phyloP scores from a whole-genome alignment of 2,113 vertebrate species.

The Pterocles orientalis region DNA sequence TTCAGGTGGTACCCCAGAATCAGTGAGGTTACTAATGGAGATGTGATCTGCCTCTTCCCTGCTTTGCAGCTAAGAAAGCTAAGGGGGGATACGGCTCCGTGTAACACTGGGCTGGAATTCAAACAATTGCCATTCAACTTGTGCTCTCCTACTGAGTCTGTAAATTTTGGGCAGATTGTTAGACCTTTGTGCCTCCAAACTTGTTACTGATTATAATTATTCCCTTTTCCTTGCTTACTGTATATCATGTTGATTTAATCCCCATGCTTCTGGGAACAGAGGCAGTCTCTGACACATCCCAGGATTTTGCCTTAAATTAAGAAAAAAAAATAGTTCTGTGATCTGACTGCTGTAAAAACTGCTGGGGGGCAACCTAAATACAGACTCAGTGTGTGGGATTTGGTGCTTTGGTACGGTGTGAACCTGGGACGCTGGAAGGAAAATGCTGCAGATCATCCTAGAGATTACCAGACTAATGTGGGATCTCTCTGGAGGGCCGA shows the following conservation, averaged over 20 bases:
- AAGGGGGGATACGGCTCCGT: not conserved
- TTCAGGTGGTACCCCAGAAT: not conserved
- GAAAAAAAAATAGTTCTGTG: not conserved
- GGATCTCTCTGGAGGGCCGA: not conserved
- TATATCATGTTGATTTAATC: not conserved
- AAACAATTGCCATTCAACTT: not conserved
- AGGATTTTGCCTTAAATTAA: not conserved
- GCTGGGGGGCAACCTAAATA: not conserved
- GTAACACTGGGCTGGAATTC: not conserved
- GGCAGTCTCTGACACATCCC: not conserved
- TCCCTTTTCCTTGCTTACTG: not conserved
- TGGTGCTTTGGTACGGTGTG: not conserved
- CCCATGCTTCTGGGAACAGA: not conserved
- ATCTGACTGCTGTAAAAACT: not conserved
- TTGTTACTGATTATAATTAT: not conserved
- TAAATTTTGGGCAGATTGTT: not conserved
- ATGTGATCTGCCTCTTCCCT: not conserved
- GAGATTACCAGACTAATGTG: rapidly evolving
- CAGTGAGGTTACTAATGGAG: not conserved
- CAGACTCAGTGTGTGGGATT: not conserved
- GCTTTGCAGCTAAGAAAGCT: not conserved
- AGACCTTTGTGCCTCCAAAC: not conserved
- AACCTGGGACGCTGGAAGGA: not conserved
- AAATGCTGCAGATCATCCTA: not conserved
- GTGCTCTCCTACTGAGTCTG: not conserved